Percentiles rank a stretch among this genome's conserved stretches.
phyloP scores from a whole-genome alignment of 2,797 vertebrate species.

The Cynopterus sphinx region DNA sequence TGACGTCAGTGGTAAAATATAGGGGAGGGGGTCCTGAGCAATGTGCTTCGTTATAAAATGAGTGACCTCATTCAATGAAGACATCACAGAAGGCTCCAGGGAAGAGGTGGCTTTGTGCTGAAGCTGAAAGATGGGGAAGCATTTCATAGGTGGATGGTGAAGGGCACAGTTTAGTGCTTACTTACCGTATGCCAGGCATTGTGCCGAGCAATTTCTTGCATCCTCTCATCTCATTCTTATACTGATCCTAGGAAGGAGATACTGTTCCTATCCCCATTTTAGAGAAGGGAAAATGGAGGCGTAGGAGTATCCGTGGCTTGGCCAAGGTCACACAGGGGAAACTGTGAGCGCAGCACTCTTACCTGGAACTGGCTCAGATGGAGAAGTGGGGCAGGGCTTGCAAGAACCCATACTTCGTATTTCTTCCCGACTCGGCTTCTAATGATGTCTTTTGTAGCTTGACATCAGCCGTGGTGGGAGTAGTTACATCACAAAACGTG shows the following conservation, averaged over 20 bases:
- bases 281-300: background rate
- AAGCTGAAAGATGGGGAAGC: background rate
- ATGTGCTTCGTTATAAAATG: background rate
- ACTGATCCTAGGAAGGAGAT: background rate
- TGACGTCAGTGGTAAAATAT: background rate
- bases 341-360: background rate
- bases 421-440: background rate
- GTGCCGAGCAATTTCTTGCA: fast-evolving
- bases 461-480: background rate
- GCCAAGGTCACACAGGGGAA: background rate
- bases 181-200: fast-evolving
- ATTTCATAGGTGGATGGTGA: no score
- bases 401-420: fast-evolving
- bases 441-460: background rate
- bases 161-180: background rate
- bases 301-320: background rate
- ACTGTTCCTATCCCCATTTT: background rate
- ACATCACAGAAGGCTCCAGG: background rate
- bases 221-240: background rate
- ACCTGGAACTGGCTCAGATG: no score
- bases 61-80: background rate
- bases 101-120: background rate
- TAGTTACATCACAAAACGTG: background rate
- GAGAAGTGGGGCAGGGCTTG: background rate
- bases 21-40: background rate